phyloP scores from a whole-genome alignment of 1,140 invertebrate genomes.

The Papilio machaon region DNA sequence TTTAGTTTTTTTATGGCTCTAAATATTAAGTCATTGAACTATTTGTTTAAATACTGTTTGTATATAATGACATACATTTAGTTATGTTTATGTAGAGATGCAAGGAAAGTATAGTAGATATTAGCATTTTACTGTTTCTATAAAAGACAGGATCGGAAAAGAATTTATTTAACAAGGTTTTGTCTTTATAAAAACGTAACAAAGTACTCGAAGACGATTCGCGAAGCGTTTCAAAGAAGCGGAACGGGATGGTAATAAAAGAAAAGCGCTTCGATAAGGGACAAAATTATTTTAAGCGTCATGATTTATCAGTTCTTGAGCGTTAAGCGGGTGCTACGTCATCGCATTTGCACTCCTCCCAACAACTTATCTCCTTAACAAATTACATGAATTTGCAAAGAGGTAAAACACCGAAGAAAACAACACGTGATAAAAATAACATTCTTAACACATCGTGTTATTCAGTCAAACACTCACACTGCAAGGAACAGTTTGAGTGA shows the following conservation, averaged over 20 bases:
- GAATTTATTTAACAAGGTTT: constrained; percentile 22
- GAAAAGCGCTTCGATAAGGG: constrained; percentile 48
- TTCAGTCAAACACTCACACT: not conserved
- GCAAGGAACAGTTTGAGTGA: not conserved
- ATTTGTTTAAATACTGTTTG: too few species aligned
- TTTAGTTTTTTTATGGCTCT: too few species aligned
- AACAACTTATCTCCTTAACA: constrained; percentile 65
- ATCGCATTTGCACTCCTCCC: constrained; percentile 54
- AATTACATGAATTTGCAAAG: constrained; percentile 57
- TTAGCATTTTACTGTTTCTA: not conserved
- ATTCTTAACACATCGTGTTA: not conserved
- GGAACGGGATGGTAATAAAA: constrained; percentile 16
- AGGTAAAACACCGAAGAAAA: constrained; percentile 50
- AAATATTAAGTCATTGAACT: too few species aligned
- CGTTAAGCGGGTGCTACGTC: constrained; percentile 54
- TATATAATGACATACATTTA: not conserved
- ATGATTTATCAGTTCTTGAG: constrained; percentile 67
- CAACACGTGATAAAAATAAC: constrained; percentile 25
- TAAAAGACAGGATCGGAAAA: not conserved
- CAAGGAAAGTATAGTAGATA: not conserved
- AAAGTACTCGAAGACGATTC: constrained; percentile 25
- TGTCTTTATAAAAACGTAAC: constrained; percentile 25
- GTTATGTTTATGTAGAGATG: not conserved
- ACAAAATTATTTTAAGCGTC: constrained; percentile 65
- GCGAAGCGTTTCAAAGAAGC: constrained; percentile 14